phyloP scores from a whole-genome alignment of 1,140 invertebrate species.

The Bradysia coprophila region DNA sequence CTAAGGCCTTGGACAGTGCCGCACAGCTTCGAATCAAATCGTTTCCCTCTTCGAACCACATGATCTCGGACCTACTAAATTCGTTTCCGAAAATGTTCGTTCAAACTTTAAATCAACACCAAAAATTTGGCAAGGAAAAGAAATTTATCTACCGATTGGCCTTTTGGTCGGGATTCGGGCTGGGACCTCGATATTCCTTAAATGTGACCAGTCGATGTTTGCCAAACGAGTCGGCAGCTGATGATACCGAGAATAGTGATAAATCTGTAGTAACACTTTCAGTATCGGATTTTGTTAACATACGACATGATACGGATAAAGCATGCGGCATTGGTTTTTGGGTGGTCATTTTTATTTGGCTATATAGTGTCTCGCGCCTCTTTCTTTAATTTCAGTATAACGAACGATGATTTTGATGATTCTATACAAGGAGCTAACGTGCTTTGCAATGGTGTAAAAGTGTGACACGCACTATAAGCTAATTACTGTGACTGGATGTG shows the following conservation, averaged over 20 bases:
- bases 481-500: no score
- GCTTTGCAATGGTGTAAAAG: no score
- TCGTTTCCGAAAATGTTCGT: background rate
- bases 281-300: conserved; percentile 59
- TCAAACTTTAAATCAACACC: no score
- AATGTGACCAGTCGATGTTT: conserved; percentile 35
- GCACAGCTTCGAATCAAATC: conserved; percentile 56
- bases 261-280: conserved; percentile 68
- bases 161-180: conserved; percentile 45
- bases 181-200: conserved; percentile 36
- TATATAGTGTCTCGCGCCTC: no score
- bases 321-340: conserved; percentile 20
- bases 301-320: conserved; percentile 30
- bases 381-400: no score
- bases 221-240: conserved; percentile 40
- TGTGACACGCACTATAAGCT: no score
- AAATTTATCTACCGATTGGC: no score
- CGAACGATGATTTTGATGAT: no score
- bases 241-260: conserved; percentile 60
- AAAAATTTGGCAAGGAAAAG: no score
- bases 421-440: no score
- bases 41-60: conserved; percentile 56
- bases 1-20: conserved; percentile 46
- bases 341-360: conserved; percentile 6
- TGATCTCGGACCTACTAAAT: conserved; percentile 30